Base-by-base conservation (phyloP, 2,888 invertebrate genomes). In the Scaptomyza parva region DNA sequence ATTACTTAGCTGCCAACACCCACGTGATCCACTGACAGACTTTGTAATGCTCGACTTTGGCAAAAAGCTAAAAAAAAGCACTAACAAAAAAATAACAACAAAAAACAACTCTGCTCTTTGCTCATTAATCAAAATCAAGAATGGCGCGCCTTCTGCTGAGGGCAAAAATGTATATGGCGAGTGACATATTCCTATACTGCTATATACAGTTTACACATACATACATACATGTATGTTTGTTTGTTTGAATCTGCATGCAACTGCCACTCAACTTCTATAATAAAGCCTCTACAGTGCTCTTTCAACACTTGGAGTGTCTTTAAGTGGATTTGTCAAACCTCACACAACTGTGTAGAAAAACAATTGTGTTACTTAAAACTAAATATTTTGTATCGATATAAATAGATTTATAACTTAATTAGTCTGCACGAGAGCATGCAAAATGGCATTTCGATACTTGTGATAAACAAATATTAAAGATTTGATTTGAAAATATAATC, bases 41-140 rank as follows among this genome's bases (percentile, higher is more conserved):
- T 64, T 74, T 74, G 78, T 72, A 84, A 70, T 68, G 74, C 68
- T 58, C 61, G 45, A 60, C 59, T 69, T 79, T 59, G 63, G 70
- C 62, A 75, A 70, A 58, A 57, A 40, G 9, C 28, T 28, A 28
- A 4, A 24, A 4, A 28, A 9, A 26, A 2, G 9, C 28, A 28
- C 9, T 9, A 8, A 26, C 45, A 52, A 63, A 62, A 63, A 60
- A 63, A 54, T 48, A 75, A 64, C 50, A 79, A 62, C 68, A 51
- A 59, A 58, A 67, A 67, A 81, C 7, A 73, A 62, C 58, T 45
- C 67, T 63, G 65, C 59, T 57, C 57, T 20, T 22, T 60, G 67
- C 81, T 88, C 88, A 88, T 88, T 88, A 88, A 88, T 88, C 88
- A 88, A 88, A 80, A 77, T 88, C 87, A 86, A 76, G 79, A 78